These are phyloP conservation scores for Piezodorus guildinii DNA, from an alignment of 1,140 invertebrate genomes.

Conservation along the genomic window DNA sequence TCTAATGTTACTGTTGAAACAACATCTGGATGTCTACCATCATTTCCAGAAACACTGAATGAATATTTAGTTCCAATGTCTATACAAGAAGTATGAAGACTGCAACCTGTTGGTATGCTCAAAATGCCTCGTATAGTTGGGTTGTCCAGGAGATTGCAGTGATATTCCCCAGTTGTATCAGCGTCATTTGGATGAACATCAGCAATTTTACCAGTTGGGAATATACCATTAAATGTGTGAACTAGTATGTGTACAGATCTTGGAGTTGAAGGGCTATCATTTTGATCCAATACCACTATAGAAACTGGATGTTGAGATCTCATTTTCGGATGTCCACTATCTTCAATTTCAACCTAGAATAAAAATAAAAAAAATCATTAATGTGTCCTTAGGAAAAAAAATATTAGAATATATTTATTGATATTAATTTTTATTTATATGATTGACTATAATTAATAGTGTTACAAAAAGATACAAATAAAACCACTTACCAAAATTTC, in stretches of 20 bases:
- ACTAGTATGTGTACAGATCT: constrained; percentile 72
- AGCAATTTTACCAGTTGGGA: constrained; percentile 68
- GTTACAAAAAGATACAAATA: no score
- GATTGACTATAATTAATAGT: no score
- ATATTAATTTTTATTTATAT: no score
- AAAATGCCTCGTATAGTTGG: constrained; percentile 48
- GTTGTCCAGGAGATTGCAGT: constrained; percentile 60
- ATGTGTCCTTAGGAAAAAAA: not conserved
- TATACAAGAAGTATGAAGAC: constrained; percentile 58
- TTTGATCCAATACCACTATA: constrained; percentile 74
- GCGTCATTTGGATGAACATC: constrained; percentile 83
- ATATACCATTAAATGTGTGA: constrained; percentile 57
- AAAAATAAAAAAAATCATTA: constrained; percentile 3
- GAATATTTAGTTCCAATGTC: constrained; percentile 52
- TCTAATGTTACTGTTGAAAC: constrained; percentile 70
- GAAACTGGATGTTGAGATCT: constrained; percentile 61
- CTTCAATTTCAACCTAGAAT: constrained; percentile 65
- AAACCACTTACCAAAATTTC: constrained; percentile 45
- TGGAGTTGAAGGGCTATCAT: constrained; percentile 79
- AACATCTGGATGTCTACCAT: constrained; percentile 76
- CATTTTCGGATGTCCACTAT: constrained; percentile 74
- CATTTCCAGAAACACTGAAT: constrained; percentile 72
- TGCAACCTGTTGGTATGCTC: constrained; percentile 60
- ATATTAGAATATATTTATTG: no score
- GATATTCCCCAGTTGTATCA: constrained; percentile 76